Percentiles rank a stretch among this genome's conserved stretches.
phyloP scores from a whole-genome alignment of 2,113 vertebrate species.

The Scalopus aquaticus region DNA sequence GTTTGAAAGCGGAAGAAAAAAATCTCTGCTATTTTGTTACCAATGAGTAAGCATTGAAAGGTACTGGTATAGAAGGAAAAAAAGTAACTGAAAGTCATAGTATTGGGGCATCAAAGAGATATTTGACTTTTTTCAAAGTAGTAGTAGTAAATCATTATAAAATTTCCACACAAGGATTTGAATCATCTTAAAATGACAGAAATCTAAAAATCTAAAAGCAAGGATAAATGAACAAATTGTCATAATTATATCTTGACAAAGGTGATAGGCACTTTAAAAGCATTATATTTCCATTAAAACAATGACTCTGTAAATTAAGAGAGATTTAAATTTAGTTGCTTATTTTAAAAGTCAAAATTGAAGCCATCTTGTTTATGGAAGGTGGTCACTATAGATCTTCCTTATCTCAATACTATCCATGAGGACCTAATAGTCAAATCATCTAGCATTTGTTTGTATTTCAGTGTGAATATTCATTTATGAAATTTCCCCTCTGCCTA shows the following conservation, averaged over 20 bases:
- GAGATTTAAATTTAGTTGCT: slow-evolving; percentile 10
- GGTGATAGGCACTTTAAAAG: background rate
- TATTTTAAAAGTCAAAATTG: background rate
- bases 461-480: background rate
- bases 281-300: background rate
- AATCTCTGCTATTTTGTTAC: background rate
- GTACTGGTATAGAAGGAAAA: background rate
- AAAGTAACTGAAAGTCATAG: background rate
- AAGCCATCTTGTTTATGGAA: background rate
- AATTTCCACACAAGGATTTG: background rate
- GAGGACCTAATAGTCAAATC: background rate
- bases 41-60: background rate
- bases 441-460: background rate
- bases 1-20: background rate
- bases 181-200: slow-evolving; percentile 23
- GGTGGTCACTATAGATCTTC: background rate
- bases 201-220: background rate
- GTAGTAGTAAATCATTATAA: background rate
- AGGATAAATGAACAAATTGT: background rate
- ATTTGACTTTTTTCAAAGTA: background rate
- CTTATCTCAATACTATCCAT: background rate
- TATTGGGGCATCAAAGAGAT: background rate
- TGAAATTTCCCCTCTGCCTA: background rate
- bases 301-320: background rate
- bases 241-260: background rate